Evolutionary conservation across 2,888 invertebrate species (phyloP).

Genomic region (Athalia circularis): DNA sequence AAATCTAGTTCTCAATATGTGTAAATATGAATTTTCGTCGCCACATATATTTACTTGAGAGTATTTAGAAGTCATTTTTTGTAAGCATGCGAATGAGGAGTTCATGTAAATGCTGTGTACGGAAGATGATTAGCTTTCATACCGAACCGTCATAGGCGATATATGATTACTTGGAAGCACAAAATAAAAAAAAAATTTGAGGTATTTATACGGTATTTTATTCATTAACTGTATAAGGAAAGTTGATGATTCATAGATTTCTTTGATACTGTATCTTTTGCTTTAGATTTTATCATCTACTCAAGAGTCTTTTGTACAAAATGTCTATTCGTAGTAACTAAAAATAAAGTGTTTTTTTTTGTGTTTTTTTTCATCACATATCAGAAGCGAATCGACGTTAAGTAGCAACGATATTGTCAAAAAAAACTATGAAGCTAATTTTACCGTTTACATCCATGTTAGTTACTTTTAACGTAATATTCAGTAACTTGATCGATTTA

Average conservation of each 20-base stretch:
- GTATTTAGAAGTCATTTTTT: no score
- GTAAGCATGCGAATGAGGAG: not conserved
- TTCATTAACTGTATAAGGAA: conserved; percentile 5
- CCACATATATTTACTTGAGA: no score
- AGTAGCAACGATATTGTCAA: no score
- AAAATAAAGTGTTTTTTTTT: not conserved
- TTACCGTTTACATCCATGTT: no score
- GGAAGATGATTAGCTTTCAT: not conserved
- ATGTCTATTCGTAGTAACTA: no score
- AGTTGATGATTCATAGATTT: not conserved
- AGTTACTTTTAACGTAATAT: no score
- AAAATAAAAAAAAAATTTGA: not conserved
- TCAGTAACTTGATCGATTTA: no score
- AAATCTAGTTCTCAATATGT: no score
- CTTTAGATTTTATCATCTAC: not conserved
- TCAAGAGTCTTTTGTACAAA: not conserved
- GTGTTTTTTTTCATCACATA: not conserved
- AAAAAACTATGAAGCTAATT: no score
- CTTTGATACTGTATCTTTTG: conserved; percentile 8
- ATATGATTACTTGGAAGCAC: conserved; percentile 6
- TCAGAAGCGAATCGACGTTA: no score
- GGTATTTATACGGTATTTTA: conserved; percentile 5
- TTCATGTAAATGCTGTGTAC: not conserved
- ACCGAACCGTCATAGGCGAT: not conserved
- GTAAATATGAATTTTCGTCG: no score